Conservation (phyloP, 2,113 vertebrate species). For the Corythoichthys haematopterus region DNA sequence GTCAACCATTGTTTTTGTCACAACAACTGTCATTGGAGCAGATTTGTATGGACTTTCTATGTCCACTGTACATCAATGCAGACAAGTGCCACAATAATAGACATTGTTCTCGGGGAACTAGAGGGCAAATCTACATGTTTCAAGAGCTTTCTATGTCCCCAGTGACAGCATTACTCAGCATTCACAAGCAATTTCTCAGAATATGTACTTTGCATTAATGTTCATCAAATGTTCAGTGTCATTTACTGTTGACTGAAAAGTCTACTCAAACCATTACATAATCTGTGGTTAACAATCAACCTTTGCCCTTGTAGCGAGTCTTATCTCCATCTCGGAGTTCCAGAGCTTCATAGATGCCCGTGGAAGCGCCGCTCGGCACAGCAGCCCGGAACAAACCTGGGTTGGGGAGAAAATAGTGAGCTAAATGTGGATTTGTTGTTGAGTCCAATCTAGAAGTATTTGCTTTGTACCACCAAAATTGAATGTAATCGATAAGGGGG, state of each 20-base stretch:
- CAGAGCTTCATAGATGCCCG: constrained; percentile 88
- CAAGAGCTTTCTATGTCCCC: no score
- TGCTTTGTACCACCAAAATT: no score
- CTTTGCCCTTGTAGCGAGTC: constrained; percentile 88
- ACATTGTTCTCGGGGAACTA: no score
- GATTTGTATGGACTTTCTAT: neutral
- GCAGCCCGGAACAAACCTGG: constrained; percentile 88
- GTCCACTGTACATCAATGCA: neutral
- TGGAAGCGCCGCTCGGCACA: constrained; percentile 86
- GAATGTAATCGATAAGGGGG: no score
- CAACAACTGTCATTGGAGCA: neutral
- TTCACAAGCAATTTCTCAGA: no score
- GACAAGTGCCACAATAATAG: neutral
- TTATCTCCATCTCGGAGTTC: constrained; percentile 89
- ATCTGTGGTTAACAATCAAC: constrained; percentile 42
- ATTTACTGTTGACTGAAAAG: no score
- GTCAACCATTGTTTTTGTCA: neutral
- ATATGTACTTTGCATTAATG: no score
- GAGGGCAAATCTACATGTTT: no score
- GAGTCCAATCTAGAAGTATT: no score
- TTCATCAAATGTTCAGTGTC: no score
- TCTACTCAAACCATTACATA: neutral
- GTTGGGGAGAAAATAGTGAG: neutral
- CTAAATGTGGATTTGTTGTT: neutral
- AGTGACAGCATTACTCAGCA: no score